Base-by-base conservation (phyloP, 2,797 vertebrate species). In the Lepus oiostolus region DNA sequence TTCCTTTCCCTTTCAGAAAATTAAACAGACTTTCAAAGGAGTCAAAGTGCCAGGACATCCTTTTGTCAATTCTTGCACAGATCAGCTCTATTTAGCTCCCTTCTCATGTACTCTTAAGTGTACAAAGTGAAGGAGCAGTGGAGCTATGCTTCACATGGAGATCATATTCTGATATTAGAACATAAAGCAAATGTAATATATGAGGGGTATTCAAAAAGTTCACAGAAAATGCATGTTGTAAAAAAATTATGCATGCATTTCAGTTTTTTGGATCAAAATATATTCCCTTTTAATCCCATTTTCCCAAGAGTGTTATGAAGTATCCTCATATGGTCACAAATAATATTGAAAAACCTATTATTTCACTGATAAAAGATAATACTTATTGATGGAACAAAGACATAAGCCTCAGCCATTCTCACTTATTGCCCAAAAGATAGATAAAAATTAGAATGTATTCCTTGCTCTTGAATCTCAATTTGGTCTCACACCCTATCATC, bases 111-210 rank as follows among this genome's bases (percentile, higher is more conserved):
- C 16, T 2, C 26, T 1, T 26, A 28, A 22, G 16, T 60, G 35
- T 60, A 75, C 24, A 17, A 26, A 65, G n/a, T 19, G 5, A 90
- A 76, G 35, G 13, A 71, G 14, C 50, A 35, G 17, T 19, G 47
- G 50, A 71, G 63, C 38, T 74, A 1, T 22, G 19, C 9, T 47
- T 65, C 10, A 4, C 4, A 1, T 80, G 32, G 60, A 1, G 47
- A 70, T 47, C 60, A 68, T 50, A 35, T 75, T 91, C 32, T 81
- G 58, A 68, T 80, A 58, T 32, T 67, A 91, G 12, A 24, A 80
- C 50, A 80, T 52, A 85, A 79, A 82, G 22, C 26, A 71, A 91
- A 93, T 35, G 58, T 77, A 90, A 50, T 60, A 7, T 42, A 52
- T 74, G 42, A 42, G 42, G 8, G 7, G 42, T 42, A 42, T 42